These are phyloP conservation scores for Lycocerus yunnanus DNA, from an alignment of 2,888 invertebrate species.

Conservation along the genomic window DNA sequence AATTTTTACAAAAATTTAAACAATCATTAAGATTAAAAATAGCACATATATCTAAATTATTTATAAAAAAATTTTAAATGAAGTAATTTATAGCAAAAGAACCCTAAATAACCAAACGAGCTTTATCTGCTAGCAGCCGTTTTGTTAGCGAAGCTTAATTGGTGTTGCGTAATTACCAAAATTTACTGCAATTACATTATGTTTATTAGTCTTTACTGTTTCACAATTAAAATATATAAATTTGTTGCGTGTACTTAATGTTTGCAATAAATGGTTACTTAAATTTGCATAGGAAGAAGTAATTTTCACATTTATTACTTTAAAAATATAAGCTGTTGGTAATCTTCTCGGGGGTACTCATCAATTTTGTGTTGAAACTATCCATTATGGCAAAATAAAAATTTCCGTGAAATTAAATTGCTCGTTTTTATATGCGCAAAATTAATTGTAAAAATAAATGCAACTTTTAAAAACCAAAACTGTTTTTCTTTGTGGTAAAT, in stretches of 20 bases:
- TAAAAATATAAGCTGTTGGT: neutral
- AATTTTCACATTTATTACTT: neutral
- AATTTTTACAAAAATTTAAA: neutral
- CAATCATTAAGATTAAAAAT: neutral
- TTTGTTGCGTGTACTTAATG: neutral
- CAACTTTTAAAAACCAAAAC: neutral
- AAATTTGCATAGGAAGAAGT: neutral
- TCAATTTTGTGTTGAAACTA: neutral
- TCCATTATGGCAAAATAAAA: neutral
- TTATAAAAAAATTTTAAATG: neutral
- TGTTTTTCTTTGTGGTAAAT: neutral
- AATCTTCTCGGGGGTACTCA: neutral
- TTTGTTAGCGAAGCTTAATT: neutral
- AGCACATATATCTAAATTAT: neutral
- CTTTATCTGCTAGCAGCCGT: neutral
- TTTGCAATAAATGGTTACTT: neutral
- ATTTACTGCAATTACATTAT: neutral
- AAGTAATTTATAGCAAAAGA: neutral
- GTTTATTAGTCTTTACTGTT: neutral
- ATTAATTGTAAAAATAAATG: neutral
- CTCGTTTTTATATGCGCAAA: neutral
- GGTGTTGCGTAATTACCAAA: neutral
- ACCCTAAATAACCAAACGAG: neutral
- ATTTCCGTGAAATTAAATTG: neutral
- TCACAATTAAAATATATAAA: neutral